These are phyloP conservation scores for Lepidotrigona ventralis DNA, from an alignment of 1,140 invertebrate genomes.

Conservation along the genomic window DNA sequence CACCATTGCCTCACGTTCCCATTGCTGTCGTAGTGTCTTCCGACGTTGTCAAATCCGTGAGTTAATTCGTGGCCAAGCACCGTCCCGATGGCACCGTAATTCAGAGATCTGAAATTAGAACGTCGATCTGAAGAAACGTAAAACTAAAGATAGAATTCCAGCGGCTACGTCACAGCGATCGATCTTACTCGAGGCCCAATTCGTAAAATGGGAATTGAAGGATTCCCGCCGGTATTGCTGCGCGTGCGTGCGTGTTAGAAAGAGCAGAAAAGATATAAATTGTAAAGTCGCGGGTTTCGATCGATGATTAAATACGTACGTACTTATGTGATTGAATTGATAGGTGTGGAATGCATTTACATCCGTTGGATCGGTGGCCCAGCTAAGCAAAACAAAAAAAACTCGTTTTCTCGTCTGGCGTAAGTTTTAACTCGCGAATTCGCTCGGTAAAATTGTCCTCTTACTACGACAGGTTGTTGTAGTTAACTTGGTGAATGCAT, in stretches of 20 bases:
- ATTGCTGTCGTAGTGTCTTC: conserved; percentile 86
- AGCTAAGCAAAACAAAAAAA: conserved; percentile 75
- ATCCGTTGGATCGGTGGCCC: conserved; percentile 86
- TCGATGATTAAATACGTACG: conserved; percentile 66
- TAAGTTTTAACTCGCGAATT: neutral
- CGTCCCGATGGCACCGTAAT: conserved; percentile 91
- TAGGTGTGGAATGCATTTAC: conserved; percentile 89
- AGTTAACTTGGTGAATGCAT: conserved; percentile 66
- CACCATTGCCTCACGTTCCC: conserved; percentile 92
- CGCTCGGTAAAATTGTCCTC: conserved; percentile 17
- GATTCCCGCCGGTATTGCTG: conserved; percentile 88
- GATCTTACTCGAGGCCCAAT: conserved; percentile 76
- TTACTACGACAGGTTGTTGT: conserved; percentile 73
- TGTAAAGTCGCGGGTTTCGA: no score
- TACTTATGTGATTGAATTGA: conserved; percentile 88
- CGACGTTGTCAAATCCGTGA: conserved; percentile 91
- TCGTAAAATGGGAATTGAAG: conserved; percentile 86
- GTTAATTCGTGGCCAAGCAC: conserved; percentile 92
- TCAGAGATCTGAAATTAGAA: conserved; percentile 83
- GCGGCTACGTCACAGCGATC: neutral
- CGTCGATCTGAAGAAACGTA: neutral
- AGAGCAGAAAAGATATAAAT: conserved; percentile 17
- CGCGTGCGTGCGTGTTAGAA: conserved; percentile 78
- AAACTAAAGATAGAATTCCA: neutral
- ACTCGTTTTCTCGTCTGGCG: neutral